phyloP scores from a whole-genome alignment of 2,113 vertebrate genomes.

The Podarcis raffonei region DNA sequence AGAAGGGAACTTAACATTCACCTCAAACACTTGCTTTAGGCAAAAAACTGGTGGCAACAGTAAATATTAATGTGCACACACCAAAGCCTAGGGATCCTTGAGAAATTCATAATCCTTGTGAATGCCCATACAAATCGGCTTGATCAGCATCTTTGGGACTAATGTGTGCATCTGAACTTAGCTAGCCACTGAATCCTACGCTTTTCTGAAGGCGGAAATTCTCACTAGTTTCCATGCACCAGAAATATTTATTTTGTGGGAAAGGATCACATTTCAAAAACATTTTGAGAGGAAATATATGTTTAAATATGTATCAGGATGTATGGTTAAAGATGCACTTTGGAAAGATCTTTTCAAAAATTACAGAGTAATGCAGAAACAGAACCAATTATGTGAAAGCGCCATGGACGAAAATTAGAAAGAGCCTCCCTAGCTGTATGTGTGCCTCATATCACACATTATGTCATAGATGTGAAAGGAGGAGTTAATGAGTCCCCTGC shows the following conservation, averaged over 20 bases:
- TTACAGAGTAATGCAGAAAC: neutral
- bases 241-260: too few relatives aligned
- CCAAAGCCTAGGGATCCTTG: neutral
- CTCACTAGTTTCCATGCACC: neutral
- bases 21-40: neutral
- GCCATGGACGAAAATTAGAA: neutral
- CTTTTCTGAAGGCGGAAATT: neutral
- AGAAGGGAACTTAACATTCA: neutral
- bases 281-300: neutral
- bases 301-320: neutral
- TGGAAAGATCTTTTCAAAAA: neutral
- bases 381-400: neutral
- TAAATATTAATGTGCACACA: neutral
- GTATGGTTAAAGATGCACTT: neutral
- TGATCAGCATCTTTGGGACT: neutral
- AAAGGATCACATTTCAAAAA: neutral
- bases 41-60: neutral
- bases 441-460: neutral
- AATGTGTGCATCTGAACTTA: neutral
- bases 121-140: neutral
- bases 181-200: neutral
- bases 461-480: neutral
- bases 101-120: neutral
- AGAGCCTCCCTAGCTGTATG: neutral
- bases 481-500: too few relatives aligned